These are phyloP conservation scores for Caenorhabditis remanei DNA, from an alignment of 1,140 invertebrate genomes.

Conservation along the genomic window DNA sequence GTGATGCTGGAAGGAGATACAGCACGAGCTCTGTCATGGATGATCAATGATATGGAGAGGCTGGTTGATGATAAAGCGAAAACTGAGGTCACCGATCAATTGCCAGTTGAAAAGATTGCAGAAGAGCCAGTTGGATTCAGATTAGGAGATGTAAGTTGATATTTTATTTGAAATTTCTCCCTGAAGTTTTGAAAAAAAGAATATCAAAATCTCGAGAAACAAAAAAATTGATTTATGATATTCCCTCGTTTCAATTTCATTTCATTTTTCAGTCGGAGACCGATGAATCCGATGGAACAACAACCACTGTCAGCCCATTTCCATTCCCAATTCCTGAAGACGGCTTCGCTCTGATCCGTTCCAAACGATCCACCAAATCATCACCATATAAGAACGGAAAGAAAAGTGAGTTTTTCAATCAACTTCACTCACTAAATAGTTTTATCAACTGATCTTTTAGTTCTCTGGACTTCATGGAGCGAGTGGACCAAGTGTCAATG, in stretches of 20 bases:
- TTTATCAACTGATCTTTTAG: conserved; percentile 37
- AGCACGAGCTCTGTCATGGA: conserved; percentile 33
- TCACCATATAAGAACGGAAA: conserved; percentile 21
- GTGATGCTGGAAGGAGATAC: conserved; percentile 28
- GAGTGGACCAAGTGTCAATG: conserved; percentile 53
- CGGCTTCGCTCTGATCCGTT: conserved; percentile 35
- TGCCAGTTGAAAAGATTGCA: not conserved
- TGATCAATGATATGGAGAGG: conserved; percentile 44
- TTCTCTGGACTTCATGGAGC: conserved; percentile 40
- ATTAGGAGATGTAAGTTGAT: conserved; percentile 28
- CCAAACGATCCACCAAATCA: conserved; percentile 1
- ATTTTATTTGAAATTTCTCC: not conserved
- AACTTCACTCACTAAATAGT: not conserved
- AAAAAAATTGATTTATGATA: no score
- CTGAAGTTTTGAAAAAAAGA: no score
- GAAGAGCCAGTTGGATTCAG: conserved; percentile 35
- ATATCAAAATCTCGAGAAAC: no score
- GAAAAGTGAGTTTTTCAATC: not conserved
- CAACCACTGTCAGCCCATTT: conserved; percentile 29
- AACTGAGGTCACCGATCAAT: conserved; percentile 36
- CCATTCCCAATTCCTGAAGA: conserved; percentile 47
- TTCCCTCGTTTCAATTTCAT: no score
- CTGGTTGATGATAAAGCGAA: conserved; percentile 35
- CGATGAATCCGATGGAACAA: conserved; percentile 24
- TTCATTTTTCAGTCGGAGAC: not conserved